phyloP scores from a whole-genome alignment of 2,113 vertebrate species.

The Euleptes europaea region DNA sequence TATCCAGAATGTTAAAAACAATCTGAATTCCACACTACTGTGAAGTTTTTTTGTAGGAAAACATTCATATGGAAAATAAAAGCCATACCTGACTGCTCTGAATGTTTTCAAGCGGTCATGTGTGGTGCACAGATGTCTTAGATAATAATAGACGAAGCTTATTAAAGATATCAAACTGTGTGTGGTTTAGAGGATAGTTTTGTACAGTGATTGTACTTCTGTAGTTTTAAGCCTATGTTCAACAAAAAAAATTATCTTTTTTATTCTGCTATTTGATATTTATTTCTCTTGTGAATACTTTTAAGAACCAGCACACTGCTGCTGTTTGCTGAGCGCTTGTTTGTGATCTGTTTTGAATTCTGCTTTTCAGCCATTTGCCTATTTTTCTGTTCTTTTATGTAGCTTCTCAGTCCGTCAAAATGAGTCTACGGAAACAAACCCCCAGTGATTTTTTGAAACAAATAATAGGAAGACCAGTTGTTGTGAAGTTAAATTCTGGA shows the following conservation, averaged over 20 bases:
- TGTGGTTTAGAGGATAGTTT: neutral
- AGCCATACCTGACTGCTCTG: neutral
- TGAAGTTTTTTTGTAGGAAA: neutral
- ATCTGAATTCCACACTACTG: neutral
- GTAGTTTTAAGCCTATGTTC: neutral
- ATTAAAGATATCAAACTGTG: neutral
- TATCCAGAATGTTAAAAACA: neutral
- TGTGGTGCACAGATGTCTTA: neutral
- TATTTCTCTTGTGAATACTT: neutral
- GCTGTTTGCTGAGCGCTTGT: neutral
- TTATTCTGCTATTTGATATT: neutral
- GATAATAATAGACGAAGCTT: neutral
- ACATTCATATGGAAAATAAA: neutral
- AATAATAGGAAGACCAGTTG: constrained; percentile 98
- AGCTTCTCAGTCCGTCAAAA: constrained; percentile 69
- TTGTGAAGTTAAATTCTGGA: constrained; percentile 97
- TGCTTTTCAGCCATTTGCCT: neutral
- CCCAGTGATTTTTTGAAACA: constrained; percentile 98
- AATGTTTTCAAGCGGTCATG: neutral
- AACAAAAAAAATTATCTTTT: neutral
- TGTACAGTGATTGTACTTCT: fast-evolving
- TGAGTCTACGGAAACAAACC: constrained; percentile 97
- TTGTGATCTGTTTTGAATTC: neutral
- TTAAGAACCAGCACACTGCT: neutral
- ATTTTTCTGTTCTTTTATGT: constrained; percentile 14